Conservation (phyloP, 2,797 vertebrate species). For the Pelobates cultripes region DNA sequence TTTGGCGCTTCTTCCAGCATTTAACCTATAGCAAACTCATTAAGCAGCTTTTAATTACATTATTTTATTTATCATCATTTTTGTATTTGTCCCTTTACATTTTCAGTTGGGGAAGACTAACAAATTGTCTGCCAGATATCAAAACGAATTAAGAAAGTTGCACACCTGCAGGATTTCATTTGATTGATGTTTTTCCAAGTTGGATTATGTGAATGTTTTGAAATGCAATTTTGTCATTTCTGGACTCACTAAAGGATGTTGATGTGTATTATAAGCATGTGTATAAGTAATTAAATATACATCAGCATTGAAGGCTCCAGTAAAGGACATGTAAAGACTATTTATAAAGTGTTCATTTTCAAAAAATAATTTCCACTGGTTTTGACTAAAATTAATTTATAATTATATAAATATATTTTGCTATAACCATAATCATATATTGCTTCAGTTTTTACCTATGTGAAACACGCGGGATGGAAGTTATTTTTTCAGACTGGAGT, state of each 20-base stretch:
- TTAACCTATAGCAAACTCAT: not conserved
- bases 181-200: conserved; percentile 5
- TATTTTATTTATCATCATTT: too few relatives aligned
- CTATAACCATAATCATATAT: too few relatives aligned
- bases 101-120: not conserved
- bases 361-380: too few relatives aligned
- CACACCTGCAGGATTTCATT: not conserved
- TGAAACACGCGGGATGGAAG: too few relatives aligned
- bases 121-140: not conserved
- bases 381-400: too few relatives aligned
- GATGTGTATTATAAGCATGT: not conserved
- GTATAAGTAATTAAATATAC: not conserved
- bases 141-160: conserved; percentile 11
- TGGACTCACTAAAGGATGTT: not conserved
- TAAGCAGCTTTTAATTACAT: not conserved
- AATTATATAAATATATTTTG: too few relatives aligned
- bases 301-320: not conserved
- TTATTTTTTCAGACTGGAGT: too few relatives aligned
- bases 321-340: too few relatives aligned
- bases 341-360: too few relatives aligned
- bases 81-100: not conserved
- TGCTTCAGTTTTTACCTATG: too few relatives aligned
- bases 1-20: not conserved
- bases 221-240: not conserved
- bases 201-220: not conserved